Conservation (phyloP, 1,140 invertebrate genomes). For the Nasonia vitripennis region DNA sequence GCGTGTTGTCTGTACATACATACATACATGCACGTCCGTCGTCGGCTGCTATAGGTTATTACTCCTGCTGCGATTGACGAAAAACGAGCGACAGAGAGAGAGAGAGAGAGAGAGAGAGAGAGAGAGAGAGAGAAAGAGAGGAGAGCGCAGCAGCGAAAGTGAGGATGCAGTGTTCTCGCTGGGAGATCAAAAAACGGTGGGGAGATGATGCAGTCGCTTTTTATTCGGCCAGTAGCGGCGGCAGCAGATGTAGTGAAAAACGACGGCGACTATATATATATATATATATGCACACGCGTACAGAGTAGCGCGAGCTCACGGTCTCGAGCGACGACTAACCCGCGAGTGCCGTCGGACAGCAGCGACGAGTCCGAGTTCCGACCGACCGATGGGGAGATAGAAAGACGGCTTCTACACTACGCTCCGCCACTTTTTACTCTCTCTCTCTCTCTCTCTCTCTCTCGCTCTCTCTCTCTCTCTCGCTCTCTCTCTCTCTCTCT, state of each 20-base stretch:
- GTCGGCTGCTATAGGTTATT: neutral
- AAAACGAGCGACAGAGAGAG: neutral
- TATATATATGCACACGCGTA: no score
- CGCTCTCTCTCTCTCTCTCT: neutral
- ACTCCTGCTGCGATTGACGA: slow-evolving; percentile 22
- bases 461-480: neutral
- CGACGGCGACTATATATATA: neutral
- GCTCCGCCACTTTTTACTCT: no score
- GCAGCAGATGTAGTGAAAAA: neutral
- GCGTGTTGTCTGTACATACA: neutral
- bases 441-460: neutral
- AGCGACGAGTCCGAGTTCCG: no score
- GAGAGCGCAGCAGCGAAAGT: no score
- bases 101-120: neutral
- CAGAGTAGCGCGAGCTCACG: no score
- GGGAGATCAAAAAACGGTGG: no score
- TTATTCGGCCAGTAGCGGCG: no score
- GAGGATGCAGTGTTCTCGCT: no score
- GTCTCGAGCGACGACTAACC: slow-evolving; percentile 15
- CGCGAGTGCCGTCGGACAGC: neutral
- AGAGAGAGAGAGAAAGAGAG: no score
- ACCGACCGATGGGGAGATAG: neutral
- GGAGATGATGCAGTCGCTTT: no score
- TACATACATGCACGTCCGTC: neutral
- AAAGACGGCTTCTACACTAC: neutral